A percentile compares a stretch with the other conserved stretches of the same genome.
Conservation (phyloP, 2,888 invertebrate species). For the Drosophila tripunctata region DNA sequence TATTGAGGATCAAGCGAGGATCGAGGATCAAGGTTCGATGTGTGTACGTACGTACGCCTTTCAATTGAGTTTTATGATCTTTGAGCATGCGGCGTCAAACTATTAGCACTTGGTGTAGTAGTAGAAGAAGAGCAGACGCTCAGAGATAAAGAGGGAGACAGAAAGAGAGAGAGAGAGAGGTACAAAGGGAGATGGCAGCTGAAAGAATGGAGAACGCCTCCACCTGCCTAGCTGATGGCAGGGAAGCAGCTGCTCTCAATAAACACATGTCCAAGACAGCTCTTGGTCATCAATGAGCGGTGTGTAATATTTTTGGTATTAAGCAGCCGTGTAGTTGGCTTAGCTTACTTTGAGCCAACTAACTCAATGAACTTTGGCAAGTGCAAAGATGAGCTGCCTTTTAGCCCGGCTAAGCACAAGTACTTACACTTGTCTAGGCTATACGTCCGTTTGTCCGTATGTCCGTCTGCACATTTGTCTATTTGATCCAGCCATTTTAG, state of each 20-base stretch:
- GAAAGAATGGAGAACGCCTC: constrained; percentile 29
- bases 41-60: constrained; percentile 1
- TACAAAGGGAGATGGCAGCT: neutral
- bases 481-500: neutral
- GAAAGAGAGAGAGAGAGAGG: neutral
- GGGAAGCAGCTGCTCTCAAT: constrained; percentile 39
- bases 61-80: constrained; percentile 35
- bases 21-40: neutral
- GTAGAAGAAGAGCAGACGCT: constrained; percentile 32
- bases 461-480: neutral
- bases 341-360: constrained; percentile 30
- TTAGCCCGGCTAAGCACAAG: constrained; percentile 37
- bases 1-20: too few relatives aligned
- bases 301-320: too few relatives aligned
- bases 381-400: constrained; percentile 24
- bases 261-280: neutral
- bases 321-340: too few relatives aligned
- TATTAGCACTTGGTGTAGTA: constrained; percentile 59
- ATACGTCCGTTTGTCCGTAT: too few relatives aligned
- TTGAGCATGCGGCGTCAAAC: constrained; percentile 52
- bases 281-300: constrained; percentile 32
- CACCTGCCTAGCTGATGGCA: constrained; percentile 42
- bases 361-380: constrained; percentile 54
- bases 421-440: neutral
- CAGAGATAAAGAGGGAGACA: neutral